These are phyloP conservation scores for Ptychoptera contaminata DNA, from an alignment of 2,888 invertebrate genomes.

Conservation along the genomic window DNA sequence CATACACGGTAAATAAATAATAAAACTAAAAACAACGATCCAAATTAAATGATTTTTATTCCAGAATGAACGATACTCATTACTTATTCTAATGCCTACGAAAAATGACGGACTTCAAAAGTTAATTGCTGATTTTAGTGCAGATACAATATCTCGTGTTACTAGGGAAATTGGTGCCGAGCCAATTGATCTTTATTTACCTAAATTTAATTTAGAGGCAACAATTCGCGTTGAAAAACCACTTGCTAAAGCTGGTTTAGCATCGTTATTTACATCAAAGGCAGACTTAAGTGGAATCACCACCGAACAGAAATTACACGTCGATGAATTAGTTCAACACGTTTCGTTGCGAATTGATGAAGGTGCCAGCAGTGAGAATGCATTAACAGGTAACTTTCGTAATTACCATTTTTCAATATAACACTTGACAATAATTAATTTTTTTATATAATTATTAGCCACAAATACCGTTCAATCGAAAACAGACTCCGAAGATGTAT, in stretches of 20 bases:
- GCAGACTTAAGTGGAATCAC: conserved; percentile 44
- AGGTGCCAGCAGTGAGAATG: conserved; percentile 32
- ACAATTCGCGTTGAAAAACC: conserved; percentile 45
- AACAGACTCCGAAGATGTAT: conserved; percentile 19
- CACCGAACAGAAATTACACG: conserved; percentile 41
- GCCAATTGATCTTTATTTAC: conserved; percentile 37
- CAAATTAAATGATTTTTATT: conserved; percentile 12
- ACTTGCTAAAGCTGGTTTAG: conserved; percentile 40
- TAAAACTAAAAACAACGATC: not conserved
- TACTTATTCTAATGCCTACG: conserved; percentile 40
- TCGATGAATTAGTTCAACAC: conserved; percentile 49
- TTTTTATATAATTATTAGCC: conserved; percentile 7
- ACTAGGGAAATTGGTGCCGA: conserved; percentile 31
- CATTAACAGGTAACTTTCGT: conserved; percentile 24
- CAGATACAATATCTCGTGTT: conserved; percentile 32
- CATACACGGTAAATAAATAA: conserved; percentile 47
- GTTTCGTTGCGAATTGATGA: conserved; percentile 47
- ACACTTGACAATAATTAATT: not conserved
- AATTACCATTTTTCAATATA: not conserved
- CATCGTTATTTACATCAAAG: conserved; percentile 40
- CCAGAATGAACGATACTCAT: conserved; percentile 41
- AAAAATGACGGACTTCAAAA: conserved; percentile 39
- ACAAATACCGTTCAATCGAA: conserved; percentile 9
- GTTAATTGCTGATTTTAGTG: conserved; percentile 37
- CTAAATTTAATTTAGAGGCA: conserved; percentile 45